Evolutionary conservation across 2,888 invertebrate genomes (phyloP), one percentile per base, ranked within the genome.

Genomic region (Sepioteuthis lessoniana): DNA sequence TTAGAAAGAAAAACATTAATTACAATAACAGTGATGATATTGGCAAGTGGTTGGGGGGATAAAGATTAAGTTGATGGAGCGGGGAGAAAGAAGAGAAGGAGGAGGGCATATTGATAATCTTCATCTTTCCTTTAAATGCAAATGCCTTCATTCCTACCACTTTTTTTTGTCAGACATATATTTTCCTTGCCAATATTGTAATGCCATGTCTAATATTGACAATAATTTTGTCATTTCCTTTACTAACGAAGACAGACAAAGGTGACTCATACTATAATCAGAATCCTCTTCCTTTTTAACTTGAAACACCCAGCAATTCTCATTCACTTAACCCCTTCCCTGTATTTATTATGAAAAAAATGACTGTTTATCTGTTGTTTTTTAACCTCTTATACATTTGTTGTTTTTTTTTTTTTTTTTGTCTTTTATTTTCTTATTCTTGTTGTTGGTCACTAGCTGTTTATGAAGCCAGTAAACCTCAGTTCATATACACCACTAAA

Each of bases 191-290:
- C 76, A 35, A 76, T n/a, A 76, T 76, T 76, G 76, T n/a, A n/a
- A 16, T n/a, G 76, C 76, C n/a, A 76, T 76, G n/a, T 55, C 55
- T 25, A 55, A 55, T 55, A 55, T 55, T 55, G n/a, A n/a, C n/a
- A 76, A 76, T 76, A 76, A 76, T 76, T 76, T 76, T 76, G 76
- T 76, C 35, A 76, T n/a, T 76, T 76, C 76, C 76, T 35, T n/a
- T 76, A n/a, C 19, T 1, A 4, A 16, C 16, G 19, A 16, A n/a
- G n/a, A n/a, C 16, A 76, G 76, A n/a, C n/a, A 76, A 76, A 76
- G n/a, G 76, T 76, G n/a, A 76, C n/a, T 76, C n/a, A 35, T n/a
- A 13, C 35, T 13, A 76, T 76, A 76, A 3, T 76, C 76, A 10
- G 35, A 16, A n/a, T 3, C 25, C n/a, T 2, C 21, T 13, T n/a